phyloP scores from a whole-genome alignment of 2,888 invertebrate genomes.

The Eristalinus aeneus region DNA sequence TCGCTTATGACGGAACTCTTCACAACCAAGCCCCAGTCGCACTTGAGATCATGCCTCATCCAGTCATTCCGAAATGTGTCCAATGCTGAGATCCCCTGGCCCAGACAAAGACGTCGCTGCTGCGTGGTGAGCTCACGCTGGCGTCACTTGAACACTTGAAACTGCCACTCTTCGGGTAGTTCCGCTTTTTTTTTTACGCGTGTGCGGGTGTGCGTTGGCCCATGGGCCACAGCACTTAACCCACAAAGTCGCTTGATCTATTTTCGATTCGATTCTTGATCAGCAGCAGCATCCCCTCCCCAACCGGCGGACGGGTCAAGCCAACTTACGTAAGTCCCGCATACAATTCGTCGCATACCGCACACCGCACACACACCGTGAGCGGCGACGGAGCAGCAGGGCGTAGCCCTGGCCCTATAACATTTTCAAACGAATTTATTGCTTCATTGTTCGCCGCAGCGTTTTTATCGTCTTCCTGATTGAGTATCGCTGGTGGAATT shows the following conservation, averaged over 20 bases:
- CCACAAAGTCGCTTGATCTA: conserved; percentile 55
- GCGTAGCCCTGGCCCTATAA: conserved; percentile 70
- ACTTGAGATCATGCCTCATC: conserved; percentile 49
- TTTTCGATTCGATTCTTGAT: conserved; percentile 29
- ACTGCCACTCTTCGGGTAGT: conserved; percentile 69
- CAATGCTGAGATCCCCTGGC: conserved; percentile 46
- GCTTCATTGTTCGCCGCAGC: conserved; percentile 70
- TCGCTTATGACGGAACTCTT: conserved; percentile 68
- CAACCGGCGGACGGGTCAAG: conserved; percentile 49
- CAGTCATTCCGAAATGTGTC: conserved; percentile 59
- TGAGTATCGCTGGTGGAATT: conserved; percentile 72
- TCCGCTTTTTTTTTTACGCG: conserved; percentile 44
- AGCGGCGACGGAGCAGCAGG: background rate
- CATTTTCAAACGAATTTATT: conserved; percentile 72
- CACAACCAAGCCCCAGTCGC: conserved; percentile 18
- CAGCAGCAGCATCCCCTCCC: background rate
- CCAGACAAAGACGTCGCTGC: conserved; percentile 72
- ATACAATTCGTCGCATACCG: background rate
- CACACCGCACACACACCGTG: background rate
- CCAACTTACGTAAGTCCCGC: conserved; percentile 9
- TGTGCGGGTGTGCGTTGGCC: conserved; percentile 1
- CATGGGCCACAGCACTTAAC: conserved; percentile 55
- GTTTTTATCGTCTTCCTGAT: conserved; percentile 71
- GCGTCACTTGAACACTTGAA: conserved; percentile 70
- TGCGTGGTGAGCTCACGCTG: conserved; percentile 36